Percentiles rank a stretch among this genome's conserved stretches.
Evolutionary conservation across 1,140 invertebrate genomes (phyloP).

Genomic region (Aradophagus sp.): DNA sequence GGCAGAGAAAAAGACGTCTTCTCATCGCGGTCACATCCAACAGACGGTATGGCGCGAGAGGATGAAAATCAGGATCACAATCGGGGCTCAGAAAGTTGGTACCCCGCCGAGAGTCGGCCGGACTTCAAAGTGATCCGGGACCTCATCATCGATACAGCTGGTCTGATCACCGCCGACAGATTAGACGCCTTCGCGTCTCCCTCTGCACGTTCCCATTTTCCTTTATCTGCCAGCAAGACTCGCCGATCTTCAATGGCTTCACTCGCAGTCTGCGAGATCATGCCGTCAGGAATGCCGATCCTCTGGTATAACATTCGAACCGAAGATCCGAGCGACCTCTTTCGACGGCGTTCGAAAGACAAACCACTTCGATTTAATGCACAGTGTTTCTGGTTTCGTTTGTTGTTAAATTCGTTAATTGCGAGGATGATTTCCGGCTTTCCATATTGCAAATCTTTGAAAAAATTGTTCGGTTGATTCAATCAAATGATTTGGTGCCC

Average conservation of each 20-base stretch:
- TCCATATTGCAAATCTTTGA: no score
- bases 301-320: no score
- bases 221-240: constrained; percentile 35
- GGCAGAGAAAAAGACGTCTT: constrained; percentile 18
- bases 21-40: constrained; percentile 35
- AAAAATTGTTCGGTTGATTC: no score
- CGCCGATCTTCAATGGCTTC: constrained; percentile 48
- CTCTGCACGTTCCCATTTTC: constrained; percentile 34
- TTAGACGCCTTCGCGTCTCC: constrained; percentile 62
- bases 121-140: constrained; percentile 72
- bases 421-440: no score
- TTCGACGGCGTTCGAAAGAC: no score
- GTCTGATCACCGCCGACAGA: constrained; percentile 74
- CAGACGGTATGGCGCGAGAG: constrained; percentile 55
- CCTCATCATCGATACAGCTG: constrained; percentile 74
- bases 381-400: no score
- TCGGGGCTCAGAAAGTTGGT: constrained; percentile 59
- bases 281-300: constrained; percentile 40
- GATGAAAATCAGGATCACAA: constrained; percentile 63
- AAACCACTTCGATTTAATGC: no score
- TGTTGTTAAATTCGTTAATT: no score
- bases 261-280: constrained; percentile 22
- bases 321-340: no score
- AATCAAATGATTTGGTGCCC: no score
- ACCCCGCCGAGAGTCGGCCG: constrained; percentile 68